Evolutionary conservation across 2,888 invertebrate species (phyloP).

Genomic region (Epiblema foenella): DNA sequence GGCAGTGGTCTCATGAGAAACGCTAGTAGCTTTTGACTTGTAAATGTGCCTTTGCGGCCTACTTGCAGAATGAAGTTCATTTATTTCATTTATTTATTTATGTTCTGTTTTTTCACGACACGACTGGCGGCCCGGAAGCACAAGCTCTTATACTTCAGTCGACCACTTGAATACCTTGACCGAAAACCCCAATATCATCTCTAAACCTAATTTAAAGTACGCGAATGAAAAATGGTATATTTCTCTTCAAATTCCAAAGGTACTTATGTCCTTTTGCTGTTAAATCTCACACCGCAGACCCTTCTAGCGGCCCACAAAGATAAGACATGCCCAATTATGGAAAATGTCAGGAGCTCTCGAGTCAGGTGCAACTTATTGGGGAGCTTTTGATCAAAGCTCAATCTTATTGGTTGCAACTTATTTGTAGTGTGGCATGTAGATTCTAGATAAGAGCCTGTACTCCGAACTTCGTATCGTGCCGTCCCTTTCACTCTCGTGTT

Average conservation of each 20-base stretch:
- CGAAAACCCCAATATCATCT: neutral
- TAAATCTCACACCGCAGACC: conserved; percentile 1
- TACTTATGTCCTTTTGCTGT: neutral
- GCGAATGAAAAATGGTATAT: neutral
- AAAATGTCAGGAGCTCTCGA: conserved; percentile 5
- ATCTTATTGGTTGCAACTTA: conserved; percentile 2
- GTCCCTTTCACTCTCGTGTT: no score
- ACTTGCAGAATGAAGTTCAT: no score
- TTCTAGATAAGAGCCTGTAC: no score
- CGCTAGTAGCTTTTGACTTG: no score
- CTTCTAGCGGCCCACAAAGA: neutral
- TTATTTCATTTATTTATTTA: no score
- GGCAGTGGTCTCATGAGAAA: no score
- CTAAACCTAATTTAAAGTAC: neutral
- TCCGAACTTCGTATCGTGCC: no score
- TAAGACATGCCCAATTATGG: conserved; percentile 29
- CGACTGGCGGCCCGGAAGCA: neutral
- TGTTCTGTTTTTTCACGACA: neutral
- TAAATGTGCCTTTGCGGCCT: no score
- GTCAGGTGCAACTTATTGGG: conserved; percentile 26
- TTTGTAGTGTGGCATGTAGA: no score
- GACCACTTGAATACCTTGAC: neutral
- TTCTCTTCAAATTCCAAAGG: neutral
- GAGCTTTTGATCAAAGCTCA: conserved; percentile 18
- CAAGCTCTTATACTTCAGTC: neutral